Evolutionary conservation across 2,888 invertebrate genomes (phyloP), one percentile per base, ranked within the genome.

Genomic region (Drosophila rubida): DNA sequence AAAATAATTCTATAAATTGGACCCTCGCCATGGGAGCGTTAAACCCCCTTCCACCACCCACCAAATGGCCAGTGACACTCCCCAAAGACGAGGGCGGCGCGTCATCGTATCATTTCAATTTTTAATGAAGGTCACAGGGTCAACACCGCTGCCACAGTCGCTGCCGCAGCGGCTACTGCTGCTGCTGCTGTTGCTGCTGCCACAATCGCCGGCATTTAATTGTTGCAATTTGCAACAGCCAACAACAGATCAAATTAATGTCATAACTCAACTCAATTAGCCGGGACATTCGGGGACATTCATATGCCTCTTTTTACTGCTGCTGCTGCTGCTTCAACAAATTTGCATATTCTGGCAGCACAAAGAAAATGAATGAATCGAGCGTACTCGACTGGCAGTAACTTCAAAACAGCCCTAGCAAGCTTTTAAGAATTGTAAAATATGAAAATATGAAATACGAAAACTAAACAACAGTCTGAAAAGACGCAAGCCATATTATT

Each of bases 201-300:
- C 60, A 32, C 62, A 68, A 59, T 64, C 73, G 51, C 57, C 71
- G 42, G 32, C 61, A 66, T 73, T 84, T 87, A 84, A 84, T 84
- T 87, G 80, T 68, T 68, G 70, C 70, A 84, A 75, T 84, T 87
- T 84, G 68, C 81, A 69, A 49, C 57, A 71, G 62, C 49, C 51
- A 48, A 44, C 68, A 32, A 32, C 32, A 72, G 80, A 84, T 84
- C 77, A 83, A 80, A 87, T 84, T 84, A 83, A 86, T 87, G 78
- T 44, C 78, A 78, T 85, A 83, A 85, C 83, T 85, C 73, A 87
- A 87, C 86, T 85, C 75, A 87, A 85, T 85, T 85, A 87, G 69
- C 65, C 72, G 59, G 41, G 22, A 53, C 83, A 66, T 25, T 59
- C 35, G 48, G 44, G 48, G 41, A 42, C 39, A 48, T 41, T 27